Conservation (phyloP, 2,113 vertebrate species). For the Varanus salvator region DNA sequence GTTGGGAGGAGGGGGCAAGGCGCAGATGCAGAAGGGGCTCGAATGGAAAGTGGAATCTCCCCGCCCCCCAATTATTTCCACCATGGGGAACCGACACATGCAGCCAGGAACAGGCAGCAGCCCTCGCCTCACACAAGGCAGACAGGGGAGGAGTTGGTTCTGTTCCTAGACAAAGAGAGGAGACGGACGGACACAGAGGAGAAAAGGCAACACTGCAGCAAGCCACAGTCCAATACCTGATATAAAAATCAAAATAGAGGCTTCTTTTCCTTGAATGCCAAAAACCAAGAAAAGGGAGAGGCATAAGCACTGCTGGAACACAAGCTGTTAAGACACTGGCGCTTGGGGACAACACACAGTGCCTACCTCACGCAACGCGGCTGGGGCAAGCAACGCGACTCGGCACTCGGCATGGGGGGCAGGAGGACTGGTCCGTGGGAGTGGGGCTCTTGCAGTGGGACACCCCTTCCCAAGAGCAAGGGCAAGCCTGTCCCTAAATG, state of each 20-base stretch:
- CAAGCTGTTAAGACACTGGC: background rate
- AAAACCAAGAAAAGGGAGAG: slow-evolving; percentile 80
- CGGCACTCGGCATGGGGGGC: background rate
- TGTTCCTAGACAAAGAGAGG: slow-evolving; percentile 21
- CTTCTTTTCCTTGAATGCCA: slow-evolving; percentile 93
- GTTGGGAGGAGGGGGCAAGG: slow-evolving; percentile 29
- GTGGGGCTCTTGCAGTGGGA: background rate
- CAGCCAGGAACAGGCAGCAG: slow-evolving; percentile 12
- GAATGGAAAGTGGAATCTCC: slow-evolving; percentile 31
- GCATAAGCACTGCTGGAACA: slow-evolving; percentile 69
- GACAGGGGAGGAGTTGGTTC: background rate
- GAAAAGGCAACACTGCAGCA: slow-evolving; percentile 68
- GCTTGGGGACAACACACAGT: background rate
- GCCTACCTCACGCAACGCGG: background rate
- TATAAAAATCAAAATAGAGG: slow-evolving; percentile 96
- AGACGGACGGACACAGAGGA: slow-evolving; percentile 53
- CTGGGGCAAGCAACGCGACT: background rate
- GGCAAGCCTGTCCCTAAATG: background rate
- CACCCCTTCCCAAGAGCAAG: background rate
- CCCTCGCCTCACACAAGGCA: slow-evolving; percentile 9
- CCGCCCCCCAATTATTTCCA: background rate
- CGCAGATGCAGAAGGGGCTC: background rate
- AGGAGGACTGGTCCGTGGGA: background rate
- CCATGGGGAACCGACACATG: slow-evolving; percentile 13
- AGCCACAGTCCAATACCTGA: slow-evolving; percentile 85